Base-by-base conservation (phyloP, 2,113 vertebrate genomes). In the Lepidothrix coronata region DNA sequence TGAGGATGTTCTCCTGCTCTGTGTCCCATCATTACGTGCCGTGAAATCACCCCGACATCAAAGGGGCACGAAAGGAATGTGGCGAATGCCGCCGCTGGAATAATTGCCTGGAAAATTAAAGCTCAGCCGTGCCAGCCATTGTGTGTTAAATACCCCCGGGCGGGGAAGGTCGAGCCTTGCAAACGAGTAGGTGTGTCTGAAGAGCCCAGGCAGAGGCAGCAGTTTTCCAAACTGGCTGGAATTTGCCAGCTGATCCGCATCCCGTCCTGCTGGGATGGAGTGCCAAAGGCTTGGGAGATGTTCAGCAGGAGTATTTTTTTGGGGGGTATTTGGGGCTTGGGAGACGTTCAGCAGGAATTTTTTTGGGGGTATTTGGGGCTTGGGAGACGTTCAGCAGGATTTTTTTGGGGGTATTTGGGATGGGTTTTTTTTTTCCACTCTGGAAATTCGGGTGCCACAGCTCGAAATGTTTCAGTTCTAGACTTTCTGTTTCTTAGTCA, bases 1-100 rank as follows among this genome's bases (percentile, higher is more conserved):
- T 37, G 81, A 88, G 96, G 96, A 95, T 89, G 93, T 91, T n/a
- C 66, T 68, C 66, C 57, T 30, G 23, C 9, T 57, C 79, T 48
- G 11, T 89, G 90, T 94, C 89, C 96, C 92, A 66, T 94, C 97
- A 96, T 96, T 89, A 94, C 2, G n/a, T 2, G 27, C 84, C 35
- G 73, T 61, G 93, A 92, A 95, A 86, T 93, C 95, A 57, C 21
- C 21, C 89, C 67, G 12, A 39, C 74, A 91, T 94, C 95, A 96
- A 96, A 96, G 95, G 70, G 62, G 80, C 48, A 52, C 21, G 93
- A 92, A 68, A 33, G 89, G 94, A 93, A 97, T 94, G 93, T 0
- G 71, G 72, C 37, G 35, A 79, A 77, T 37, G 92, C 91, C 37
- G 92, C 91, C 14, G 39, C 84, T 92, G 92, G 48, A 22, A 3